Evolutionary conservation across 2,888 invertebrate species (phyloP), one percentile per base, ranked within the genome.

Genomic region (Diarsia rubi): DNA sequence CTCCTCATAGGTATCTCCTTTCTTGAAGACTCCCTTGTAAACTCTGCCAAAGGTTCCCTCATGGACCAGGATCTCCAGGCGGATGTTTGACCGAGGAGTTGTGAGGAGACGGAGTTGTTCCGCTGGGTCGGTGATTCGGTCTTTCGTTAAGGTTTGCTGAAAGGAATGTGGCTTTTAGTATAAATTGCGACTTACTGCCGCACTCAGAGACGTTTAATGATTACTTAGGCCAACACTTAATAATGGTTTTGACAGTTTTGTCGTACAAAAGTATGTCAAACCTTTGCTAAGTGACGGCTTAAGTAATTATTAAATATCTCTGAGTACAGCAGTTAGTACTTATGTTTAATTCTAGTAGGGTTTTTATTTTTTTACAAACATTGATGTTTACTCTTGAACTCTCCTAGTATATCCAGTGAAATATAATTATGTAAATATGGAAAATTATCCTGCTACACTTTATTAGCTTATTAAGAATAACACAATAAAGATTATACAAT

Each of bases 1-100:
- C 90, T 98, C 98, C 91, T 98, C 97, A 85, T 98, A 97, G 14
- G 95, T 95, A 31, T 97, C 97, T 5, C 97, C 97, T 75, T 96
- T 93, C 88, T 97, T 97, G 89, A 97, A 97, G 21, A 97, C 97
- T 59, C 98, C 99, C 87, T 98, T 97, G 94, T 98, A 98, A 59
- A 99, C 97, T 78, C 98, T 97, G 2, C 99, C 99, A 91, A 99
- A 99, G 63, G 99, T 99, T 49, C 99, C 99, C 96, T 98, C 98
- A 86, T 98, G 98, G 2, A 98, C 93, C 1, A 97, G 92, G 66
- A 97, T 96, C 79, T 97, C 97, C 45, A 97, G 94, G 14, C 96
- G 95, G 49, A 98, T 97, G 83, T 97, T 97, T 21, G 97, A 95
- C n/a, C 97, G 96, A 42, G 97, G 95, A 6, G 97, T 97, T 6